phyloP scores from a whole-genome alignment of 2,797 vertebrate species.

The Pteronotus mesoamericanus region DNA sequence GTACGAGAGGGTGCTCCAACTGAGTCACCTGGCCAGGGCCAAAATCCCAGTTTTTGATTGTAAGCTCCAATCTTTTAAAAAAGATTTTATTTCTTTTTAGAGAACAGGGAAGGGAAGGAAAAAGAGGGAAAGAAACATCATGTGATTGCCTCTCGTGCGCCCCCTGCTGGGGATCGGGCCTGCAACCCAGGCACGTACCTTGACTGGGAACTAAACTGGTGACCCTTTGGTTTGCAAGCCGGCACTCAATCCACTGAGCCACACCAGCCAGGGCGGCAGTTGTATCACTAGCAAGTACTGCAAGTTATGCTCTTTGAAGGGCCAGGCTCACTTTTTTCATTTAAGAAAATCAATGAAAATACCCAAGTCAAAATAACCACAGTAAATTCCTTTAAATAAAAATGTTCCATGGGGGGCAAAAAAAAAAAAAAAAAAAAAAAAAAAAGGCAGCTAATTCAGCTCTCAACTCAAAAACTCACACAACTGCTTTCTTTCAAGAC shows the following conservation, averaged over 20 bases:
- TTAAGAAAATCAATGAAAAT: not conserved
- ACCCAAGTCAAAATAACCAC: not conserved
- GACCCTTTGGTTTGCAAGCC: too few species aligned
- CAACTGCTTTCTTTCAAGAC: not conserved
- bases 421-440: too few species aligned
- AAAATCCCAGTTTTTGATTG: not conserved
- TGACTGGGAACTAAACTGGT: too few species aligned
- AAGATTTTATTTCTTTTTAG: too few species aligned
- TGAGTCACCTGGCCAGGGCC: too few species aligned
- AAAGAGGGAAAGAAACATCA: too few species aligned
- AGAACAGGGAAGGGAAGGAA: too few species aligned
- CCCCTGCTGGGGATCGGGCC: too few species aligned
- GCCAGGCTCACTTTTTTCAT: not conserved
- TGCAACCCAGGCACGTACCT: too few species aligned
- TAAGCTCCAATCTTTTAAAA: not conserved
- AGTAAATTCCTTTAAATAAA: not conserved
- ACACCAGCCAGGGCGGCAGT: too few species aligned
- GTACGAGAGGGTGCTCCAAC: rapidly evolving
- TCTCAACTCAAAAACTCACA: not conserved
- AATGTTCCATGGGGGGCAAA: not conserved
- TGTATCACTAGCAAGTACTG: not conserved
- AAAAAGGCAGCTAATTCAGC: not conserved
- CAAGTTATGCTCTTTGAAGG: not conserved
- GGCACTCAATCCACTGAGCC: too few species aligned
- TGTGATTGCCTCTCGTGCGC: too few species aligned